These are phyloP conservation scores for Lepidonotus clava DNA, from an alignment of 2,888 invertebrate genomes.

Conservation along the genomic window DNA sequence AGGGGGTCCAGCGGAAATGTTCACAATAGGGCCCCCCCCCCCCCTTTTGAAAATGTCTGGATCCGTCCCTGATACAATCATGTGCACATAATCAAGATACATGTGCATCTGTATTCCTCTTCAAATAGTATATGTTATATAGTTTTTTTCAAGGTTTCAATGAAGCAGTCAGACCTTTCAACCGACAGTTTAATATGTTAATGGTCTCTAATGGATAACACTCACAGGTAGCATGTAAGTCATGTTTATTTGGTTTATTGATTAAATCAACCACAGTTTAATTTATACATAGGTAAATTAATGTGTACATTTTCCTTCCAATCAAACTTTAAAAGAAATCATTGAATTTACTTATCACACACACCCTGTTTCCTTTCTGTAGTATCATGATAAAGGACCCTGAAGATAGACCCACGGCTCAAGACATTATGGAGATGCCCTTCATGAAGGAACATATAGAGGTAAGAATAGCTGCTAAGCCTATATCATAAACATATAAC, in stretches of 20 bases:
- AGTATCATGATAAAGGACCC: constrained; percentile 23
- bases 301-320: neutral
- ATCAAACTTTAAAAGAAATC: neutral
- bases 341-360: neutral
- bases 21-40: too few species aligned
- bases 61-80: neutral
- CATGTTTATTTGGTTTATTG: neutral
- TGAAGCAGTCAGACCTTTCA: neutral
- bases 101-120: neutral
- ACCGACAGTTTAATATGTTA: neutral
- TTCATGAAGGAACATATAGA: constrained; percentile 45
- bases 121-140: neutral
- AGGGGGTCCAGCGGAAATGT: too few species aligned
- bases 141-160: neutral
- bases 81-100: neutral
- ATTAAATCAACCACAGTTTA: neutral
- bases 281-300: neutral
- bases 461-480: neutral
- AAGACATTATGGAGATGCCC: neutral
- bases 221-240: neutral
- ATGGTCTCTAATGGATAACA: neutral
- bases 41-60: too few species aligned
- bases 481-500: neutral
- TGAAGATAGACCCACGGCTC: constrained; percentile 9
- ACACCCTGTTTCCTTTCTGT: neutral